These are phyloP conservation scores for Falco peregrinus DNA, from an alignment of 2,797 vertebrate species.

Conservation along the genomic window DNA sequence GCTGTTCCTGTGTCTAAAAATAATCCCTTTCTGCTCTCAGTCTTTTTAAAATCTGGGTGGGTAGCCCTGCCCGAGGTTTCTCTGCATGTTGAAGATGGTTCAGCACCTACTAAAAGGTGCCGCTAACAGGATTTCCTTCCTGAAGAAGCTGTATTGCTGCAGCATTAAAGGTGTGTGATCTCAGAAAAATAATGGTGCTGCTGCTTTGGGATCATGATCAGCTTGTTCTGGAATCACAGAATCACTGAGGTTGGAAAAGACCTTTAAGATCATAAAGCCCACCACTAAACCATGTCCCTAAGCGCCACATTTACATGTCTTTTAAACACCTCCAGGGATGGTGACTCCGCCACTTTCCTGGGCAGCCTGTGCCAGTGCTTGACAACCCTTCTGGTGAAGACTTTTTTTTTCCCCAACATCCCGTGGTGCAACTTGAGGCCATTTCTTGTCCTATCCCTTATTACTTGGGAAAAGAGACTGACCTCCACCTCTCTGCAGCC, in stretches of 20 bases:
- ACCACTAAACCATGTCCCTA: not conserved
- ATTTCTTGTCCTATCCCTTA: not conserved
- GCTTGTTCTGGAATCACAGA: not conserved
- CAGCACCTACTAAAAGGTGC: not conserved
- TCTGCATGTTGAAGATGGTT: not conserved
- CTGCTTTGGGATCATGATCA: not conserved
- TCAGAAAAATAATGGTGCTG: not conserved
- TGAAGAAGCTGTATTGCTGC: not conserved
- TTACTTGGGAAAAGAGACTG: fast-evolving
- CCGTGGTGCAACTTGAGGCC: not conserved
- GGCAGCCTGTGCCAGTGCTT: not conserved
- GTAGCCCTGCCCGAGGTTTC: not conserved
- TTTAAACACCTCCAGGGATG: not conserved
- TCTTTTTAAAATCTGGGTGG: not conserved
- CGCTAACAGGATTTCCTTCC: not conserved
- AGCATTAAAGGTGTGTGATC: not conserved
- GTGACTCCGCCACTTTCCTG: not conserved
- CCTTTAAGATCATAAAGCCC: not conserved
- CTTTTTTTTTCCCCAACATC: not conserved
- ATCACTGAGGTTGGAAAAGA: not conserved
- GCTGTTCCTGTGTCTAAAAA: not conserved
- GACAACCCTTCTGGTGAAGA: not conserved
- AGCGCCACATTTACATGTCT: not conserved
- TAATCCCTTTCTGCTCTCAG: not conserved
- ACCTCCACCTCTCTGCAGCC: fast-evolving